Conservation (phyloP, 2,888 invertebrate genomes). For the Drosophila lutescens region DNA sequence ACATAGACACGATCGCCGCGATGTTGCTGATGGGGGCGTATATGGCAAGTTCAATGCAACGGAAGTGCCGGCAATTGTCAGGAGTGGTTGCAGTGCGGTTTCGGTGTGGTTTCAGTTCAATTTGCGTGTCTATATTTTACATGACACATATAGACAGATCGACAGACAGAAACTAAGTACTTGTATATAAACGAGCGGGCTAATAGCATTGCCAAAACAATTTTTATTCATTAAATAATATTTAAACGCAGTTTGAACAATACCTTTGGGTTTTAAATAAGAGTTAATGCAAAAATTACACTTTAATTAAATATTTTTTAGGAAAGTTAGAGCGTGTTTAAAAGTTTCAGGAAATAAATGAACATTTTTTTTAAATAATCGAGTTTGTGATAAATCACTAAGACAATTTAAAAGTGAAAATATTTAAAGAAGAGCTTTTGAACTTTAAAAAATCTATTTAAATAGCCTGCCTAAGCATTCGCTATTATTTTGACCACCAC, state of each 20-base stretch:
- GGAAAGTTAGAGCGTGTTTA: too few relatives aligned
- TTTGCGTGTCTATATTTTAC: constrained; percentile 11
- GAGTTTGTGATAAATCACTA: too few relatives aligned
- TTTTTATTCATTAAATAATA: too few relatives aligned
- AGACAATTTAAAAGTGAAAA: too few relatives aligned
- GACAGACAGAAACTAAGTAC: not conserved
- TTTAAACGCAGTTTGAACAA: not conserved
- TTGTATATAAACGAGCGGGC: not conserved
- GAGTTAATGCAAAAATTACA: not conserved
- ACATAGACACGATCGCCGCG: constrained; percentile 19
- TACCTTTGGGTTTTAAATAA: not conserved
- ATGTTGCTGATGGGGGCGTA: constrained; percentile 62
- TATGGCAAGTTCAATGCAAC: constrained; percentile 71
- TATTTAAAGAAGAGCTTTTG: too few relatives aligned
- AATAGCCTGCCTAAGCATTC: not conserved
- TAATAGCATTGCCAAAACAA: not conserved
- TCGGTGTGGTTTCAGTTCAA: constrained; percentile 23
- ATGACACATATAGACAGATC: constrained; percentile 10
- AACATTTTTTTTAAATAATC: too few relatives aligned
- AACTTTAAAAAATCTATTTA: too few relatives aligned
- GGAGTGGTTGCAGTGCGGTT: constrained; percentile 63
- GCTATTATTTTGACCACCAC: constrained; percentile 8
- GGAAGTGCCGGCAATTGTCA: constrained; percentile 73
- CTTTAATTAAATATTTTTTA: too few relatives aligned
- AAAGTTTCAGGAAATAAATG: too few relatives aligned